Evolutionary conservation across 2,888 invertebrate genomes (phyloP), one percentile per base, ranked within the genome.

Genomic region (Tryphoninae sp.): DNA sequence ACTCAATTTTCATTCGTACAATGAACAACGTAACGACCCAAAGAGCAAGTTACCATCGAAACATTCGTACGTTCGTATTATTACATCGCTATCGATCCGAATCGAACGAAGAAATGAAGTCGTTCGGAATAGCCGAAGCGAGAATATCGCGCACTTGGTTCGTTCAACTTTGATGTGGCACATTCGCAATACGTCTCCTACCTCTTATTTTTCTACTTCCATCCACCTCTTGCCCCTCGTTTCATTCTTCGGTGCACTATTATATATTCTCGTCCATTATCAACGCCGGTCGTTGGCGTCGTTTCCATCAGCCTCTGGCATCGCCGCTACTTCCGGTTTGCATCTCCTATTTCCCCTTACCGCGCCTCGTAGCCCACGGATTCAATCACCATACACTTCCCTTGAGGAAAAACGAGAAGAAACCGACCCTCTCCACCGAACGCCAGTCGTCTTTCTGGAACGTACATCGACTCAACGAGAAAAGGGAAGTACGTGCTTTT

Each of bases 381-480:
- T 80, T 81, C 81, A 81, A 81, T 81, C 81, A 74, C 81, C 77
- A 78, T 81, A 74, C 72, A 77, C 73, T 65, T 74, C 26, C 42
- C 26, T 51, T 16, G 51, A 64, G 26, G n/a, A 42, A 67, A 80
- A 75, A 80, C 65, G 76, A 53, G 61, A 22, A 67, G 16, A 76
- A 76, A 42, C 42, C 53, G 55, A 67, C 45, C 58, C 33, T 58
- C 45, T 40, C 64, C 69, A 61, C 61, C 53, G 67, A 71, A 26
- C 69, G n/a, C 67, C 61, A 71, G 42, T 53, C 53, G 51, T 65
- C 61, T 76, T 58, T 51, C 61, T 76, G n/a, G 53, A 45, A 76
- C 65, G 55, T 76, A 76, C 80, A 80, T 76, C 59, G 77, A 77
- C 68, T 64, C 64, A 59, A 64, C 73, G 73, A 69, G 73, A 69